These are phyloP conservation scores for Ormyrus labotus DNA, from an alignment of 2,888 invertebrate species.

Conservation along the genomic window DNA sequence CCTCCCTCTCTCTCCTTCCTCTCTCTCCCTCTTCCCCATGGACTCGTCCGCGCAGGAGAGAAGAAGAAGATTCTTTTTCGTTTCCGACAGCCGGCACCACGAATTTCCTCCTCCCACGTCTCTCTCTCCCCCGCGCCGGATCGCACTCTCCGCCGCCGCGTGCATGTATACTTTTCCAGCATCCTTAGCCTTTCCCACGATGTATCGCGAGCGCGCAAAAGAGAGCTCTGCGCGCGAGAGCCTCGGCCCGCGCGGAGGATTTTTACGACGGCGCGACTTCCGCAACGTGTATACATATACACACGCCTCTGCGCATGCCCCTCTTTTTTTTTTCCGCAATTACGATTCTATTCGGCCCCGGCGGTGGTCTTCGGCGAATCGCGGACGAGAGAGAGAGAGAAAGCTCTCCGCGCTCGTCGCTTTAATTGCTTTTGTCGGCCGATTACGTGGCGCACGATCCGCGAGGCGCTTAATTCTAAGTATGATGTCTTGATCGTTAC, in stretches of 20 bases:
- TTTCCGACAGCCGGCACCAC: conserved; percentile 62
- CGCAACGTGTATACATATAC: conserved; percentile 11
- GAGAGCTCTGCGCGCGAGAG: background rate
- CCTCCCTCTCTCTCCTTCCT: conserved; percentile 1
- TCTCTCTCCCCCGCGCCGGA: conserved; percentile 47
- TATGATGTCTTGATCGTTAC: conserved; percentile 37
- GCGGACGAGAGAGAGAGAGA: too few species aligned
- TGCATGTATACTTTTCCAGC: conserved; percentile 52
- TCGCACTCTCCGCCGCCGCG: conserved; percentile 10
- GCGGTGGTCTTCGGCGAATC: too few species aligned
- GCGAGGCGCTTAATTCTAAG: conserved; percentile 20
- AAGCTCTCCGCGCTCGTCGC: background rate
- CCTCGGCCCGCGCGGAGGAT: conserved; percentile 19
- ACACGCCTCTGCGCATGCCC: background rate
- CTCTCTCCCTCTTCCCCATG: conserved; percentile 26
- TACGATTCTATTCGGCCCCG: too few species aligned
- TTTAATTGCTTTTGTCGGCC: conserved; percentile 36
- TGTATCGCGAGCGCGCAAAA: conserved; percentile 17
- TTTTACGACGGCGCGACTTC: conserved; percentile 40
- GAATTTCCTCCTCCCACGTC: conserved; percentile 63
- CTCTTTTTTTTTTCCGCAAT: too few species aligned
- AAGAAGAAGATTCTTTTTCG: conserved; percentile 57
- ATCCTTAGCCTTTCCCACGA: conserved; percentile 55
- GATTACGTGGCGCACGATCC: background rate
- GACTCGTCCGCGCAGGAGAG: conserved; percentile 18